Conservation (phyloP, 2,797 vertebrate species). For the Pelobates cultripes region DNA sequence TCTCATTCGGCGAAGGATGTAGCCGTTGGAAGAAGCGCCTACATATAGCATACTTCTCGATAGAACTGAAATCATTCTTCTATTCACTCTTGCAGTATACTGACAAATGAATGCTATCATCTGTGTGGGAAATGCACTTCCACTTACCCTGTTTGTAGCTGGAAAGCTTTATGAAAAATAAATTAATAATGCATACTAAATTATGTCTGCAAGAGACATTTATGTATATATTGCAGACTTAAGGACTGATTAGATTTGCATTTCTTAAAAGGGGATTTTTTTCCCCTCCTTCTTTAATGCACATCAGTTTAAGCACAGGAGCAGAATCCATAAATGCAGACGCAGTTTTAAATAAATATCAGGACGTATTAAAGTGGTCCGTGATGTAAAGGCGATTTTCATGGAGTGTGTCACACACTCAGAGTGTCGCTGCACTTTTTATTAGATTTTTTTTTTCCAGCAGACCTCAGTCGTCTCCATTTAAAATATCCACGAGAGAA, state of each 20-base stretch:
- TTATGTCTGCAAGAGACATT: conserved; percentile 74
- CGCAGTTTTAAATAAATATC: conserved; percentile 48
- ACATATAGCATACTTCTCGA: conserved; percentile 49
- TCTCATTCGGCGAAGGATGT: too few relatives aligned
- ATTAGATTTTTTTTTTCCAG: too few relatives aligned
- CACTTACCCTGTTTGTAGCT: conserved; percentile 68
- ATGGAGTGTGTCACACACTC: conserved; percentile 14
- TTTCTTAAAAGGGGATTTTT: conserved; percentile 59
- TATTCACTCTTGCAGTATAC: conserved; percentile 53
- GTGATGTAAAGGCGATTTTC: conserved; percentile 46
- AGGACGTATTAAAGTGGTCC: conserved; percentile 34
- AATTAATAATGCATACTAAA: conserved; percentile 79
- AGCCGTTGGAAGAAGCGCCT: conserved; percentile 40
- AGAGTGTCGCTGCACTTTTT: background rate
- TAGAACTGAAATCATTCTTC: conserved; percentile 61
- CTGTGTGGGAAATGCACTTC: conserved; percentile 59
- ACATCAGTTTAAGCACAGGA: conserved; percentile 27
- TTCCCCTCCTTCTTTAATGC: conserved; percentile 51
- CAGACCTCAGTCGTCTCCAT: too few relatives aligned
- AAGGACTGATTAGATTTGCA: conserved; percentile 72
- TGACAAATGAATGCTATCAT: conserved; percentile 68
- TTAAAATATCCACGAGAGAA: too few relatives aligned
- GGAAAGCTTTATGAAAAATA: conserved; percentile 76
- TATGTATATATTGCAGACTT: conserved; percentile 72
- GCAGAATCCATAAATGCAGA: conserved; percentile 39